phyloP scores from a whole-genome alignment of 1,140 invertebrate species.

The Heterodera schachtii region DNA sequence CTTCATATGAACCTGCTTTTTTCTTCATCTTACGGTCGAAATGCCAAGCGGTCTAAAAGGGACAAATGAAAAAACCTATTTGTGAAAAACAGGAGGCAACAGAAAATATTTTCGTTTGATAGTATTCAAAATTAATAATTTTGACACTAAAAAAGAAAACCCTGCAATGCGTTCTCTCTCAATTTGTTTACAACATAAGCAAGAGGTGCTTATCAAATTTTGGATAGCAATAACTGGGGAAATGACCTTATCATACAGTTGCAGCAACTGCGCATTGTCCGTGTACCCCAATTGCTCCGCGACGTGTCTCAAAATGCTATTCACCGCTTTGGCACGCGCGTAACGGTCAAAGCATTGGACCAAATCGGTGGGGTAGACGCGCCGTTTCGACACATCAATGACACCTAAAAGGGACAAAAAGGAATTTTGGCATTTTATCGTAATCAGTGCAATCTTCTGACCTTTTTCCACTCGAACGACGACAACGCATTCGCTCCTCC shows the following conservation, averaged over 20 bases:
- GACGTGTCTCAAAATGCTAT: constrained; percentile 94
- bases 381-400: constrained; percentile 97
- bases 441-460: constrained; percentile 71
- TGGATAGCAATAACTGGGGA: too few species aligned
- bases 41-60: constrained; percentile 83
- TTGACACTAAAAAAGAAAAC: too few species aligned
- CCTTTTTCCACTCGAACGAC: constrained; percentile 99
- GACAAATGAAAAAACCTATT: not conserved
- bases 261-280: constrained; percentile 86
- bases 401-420: constrained; percentile 75
- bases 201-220: too few species aligned
- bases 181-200: not conserved
- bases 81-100: too few species aligned
- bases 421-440: not conserved
- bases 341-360: constrained; percentile 97
- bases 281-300: constrained; percentile 90
- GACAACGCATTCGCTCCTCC: constrained; percentile 96
- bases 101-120: too few species aligned
- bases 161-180: not conserved
- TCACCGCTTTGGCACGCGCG: constrained; percentile 92
- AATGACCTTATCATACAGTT: constrained; percentile 80
- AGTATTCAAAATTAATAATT: too few species aligned
- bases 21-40: constrained; percentile 98
- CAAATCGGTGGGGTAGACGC: constrained; percentile 95
- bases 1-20: constrained; percentile 91